Evolutionary conservation across 2,888 invertebrate genomes (phyloP), one percentile per base, ranked within the genome.

Genomic region (Protophormia terraenovae): DNA sequence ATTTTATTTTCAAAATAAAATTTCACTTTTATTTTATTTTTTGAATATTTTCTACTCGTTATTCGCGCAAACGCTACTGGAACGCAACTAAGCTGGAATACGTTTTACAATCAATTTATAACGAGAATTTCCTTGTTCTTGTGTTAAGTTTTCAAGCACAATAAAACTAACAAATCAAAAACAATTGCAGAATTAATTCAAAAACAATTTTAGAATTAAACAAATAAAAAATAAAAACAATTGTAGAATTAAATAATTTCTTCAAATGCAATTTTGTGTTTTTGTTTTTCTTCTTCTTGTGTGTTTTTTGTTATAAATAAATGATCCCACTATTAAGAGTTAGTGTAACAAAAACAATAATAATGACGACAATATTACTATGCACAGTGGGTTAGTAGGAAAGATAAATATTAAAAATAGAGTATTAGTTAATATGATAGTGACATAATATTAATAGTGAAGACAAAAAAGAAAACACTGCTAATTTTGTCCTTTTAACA

Each of bases 31-130:
- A 19, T 47, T 67, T 32, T 69, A 12, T 35, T 55, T 64, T 38
- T 16, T 64, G 0, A 32, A 32, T 77, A 55, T 50, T 69, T 53
- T 41, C 29, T 38, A 50, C 27, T 47, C 67, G 88, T 87, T 89
- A 88, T 89, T 88, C 87, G 88, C 91, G 88, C 89, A 89, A 90
- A 88, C 90, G 91, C 90, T 90, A 90, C 91, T 91, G 90, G 91
- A 90, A 90, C 89, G 89, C 90, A 88, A 92, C 92, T 92, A 90
- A 90, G 89, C 90, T 90, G 89, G 89, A 90, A 89, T 87, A 87
- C 88, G 84, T 87, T 89, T 83, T 91, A 89, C 88, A 90, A 89
- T 89, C 88, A 90, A 90, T 92, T 92, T 92, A 92, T 92, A 92
- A 92, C 90, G 89, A 90, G 89, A 90, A 88, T 79, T 84, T 76